A percentile compares a stretch with the other conserved stretches of the same genome.
Conservation (phyloP, 2,797 vertebrate genomes). For the Falco biarmicus region DNA sequence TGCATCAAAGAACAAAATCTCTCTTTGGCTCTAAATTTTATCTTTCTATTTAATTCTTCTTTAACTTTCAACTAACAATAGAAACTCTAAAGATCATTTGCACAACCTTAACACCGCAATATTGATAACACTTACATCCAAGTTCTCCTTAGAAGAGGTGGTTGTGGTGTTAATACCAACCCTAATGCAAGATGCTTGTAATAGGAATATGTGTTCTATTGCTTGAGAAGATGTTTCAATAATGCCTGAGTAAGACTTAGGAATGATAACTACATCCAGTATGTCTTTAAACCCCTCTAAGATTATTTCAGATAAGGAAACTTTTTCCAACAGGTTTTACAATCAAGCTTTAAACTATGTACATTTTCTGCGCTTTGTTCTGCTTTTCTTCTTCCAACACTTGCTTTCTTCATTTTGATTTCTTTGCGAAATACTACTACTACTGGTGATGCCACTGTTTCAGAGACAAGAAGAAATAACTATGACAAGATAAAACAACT, state of each 20-base stretch:
- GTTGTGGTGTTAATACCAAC: background rate
- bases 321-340: background rate
- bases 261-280: background rate
- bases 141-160: background rate
- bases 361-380: background rate
- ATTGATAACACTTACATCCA: background rate
- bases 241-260: background rate
- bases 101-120: background rate
- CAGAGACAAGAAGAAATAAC: background rate
- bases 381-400: background rate
- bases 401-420: background rate
- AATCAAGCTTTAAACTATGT: background rate
- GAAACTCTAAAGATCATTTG: background rate
- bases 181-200: background rate
- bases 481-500: background rate
- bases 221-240: background rate
- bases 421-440: background rate
- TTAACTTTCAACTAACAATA: background rate
- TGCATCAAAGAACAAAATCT: background rate
- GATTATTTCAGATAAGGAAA: background rate
- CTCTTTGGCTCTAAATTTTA: background rate
- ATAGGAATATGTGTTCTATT: background rate
- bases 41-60: background rate
- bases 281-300: background rate
- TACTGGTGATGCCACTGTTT: background rate